Conservation (phyloP, 2,113 vertebrate species). For the Pica pica region DNA sequence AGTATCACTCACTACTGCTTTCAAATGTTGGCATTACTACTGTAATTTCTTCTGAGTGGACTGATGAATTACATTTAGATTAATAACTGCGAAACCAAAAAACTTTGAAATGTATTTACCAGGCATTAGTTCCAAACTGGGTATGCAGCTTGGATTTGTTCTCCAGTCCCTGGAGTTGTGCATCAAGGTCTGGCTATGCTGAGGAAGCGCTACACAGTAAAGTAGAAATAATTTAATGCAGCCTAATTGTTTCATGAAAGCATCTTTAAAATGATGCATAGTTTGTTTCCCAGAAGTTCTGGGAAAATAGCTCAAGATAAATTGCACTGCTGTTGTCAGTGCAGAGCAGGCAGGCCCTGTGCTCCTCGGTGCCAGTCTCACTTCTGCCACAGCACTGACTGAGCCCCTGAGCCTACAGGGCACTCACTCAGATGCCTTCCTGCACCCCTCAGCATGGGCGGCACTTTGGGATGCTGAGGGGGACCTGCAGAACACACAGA, state of each 20-base stretch:
- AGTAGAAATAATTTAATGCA: background rate
- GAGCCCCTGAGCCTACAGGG: rapidly evolving
- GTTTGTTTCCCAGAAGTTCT: conserved; percentile 1
- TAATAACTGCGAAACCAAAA: background rate
- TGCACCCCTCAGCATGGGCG: rapidly evolving
- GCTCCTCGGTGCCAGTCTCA: background rate
- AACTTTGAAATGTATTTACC: background rate
- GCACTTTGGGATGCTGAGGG: background rate
- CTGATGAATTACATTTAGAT: conserved; percentile 11
- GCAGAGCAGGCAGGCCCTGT: rapidly evolving
- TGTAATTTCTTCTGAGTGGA: background rate
- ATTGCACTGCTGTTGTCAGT: background rate
- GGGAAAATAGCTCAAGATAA: background rate
- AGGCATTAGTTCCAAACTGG: background rate
- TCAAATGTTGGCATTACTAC: background rate
- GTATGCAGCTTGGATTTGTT: background rate
- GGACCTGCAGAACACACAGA: background rate
- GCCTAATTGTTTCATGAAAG: conserved; percentile 9
- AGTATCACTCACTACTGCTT: background rate
- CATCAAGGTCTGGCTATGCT: background rate
- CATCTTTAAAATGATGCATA: background rate
- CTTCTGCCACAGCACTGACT: rapidly evolving
- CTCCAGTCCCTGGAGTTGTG: background rate
- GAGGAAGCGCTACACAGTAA: background rate
- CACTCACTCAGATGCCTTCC: rapidly evolving